A percentile compares a stretch with the other conserved stretches of the same genome.
Evolutionary conservation across 2,888 invertebrate genomes (phyloP).

Genomic region (Rhagium mordax): DNA sequence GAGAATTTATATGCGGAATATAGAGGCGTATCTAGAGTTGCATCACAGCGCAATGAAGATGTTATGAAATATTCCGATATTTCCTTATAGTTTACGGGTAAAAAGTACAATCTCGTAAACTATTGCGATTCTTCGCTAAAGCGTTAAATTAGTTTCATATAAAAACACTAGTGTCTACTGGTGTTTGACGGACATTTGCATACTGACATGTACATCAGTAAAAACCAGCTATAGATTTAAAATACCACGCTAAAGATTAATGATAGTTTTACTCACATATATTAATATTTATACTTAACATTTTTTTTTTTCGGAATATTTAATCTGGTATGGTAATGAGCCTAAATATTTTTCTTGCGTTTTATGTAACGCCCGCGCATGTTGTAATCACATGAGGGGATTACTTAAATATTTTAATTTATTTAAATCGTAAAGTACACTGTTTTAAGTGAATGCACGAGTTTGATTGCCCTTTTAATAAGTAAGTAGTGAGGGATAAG

Average conservation of each 20-base stretch:
- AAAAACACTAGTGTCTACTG: background rate
- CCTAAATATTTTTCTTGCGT: background rate
- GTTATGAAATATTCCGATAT: constrained; percentile 9
- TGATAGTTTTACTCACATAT: background rate
- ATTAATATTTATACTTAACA: background rate
- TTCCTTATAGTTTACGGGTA: background rate
- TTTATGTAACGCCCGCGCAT: too few species aligned
- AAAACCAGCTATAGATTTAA: background rate
- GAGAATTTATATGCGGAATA: background rate
- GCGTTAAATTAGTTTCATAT: constrained; percentile 6
- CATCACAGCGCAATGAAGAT: constrained; percentile 5
- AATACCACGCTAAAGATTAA: background rate
- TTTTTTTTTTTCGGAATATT: background rate
- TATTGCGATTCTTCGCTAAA: constrained; percentile 10
- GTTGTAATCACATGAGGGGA: background rate
- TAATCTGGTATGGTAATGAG: background rate
- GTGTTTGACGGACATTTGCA: background rate
- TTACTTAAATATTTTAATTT: background rate
- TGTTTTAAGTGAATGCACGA: background rate
- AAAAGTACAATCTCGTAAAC: background rate
- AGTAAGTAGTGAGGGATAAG: too few species aligned
- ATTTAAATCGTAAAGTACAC: background rate
- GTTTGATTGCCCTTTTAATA: too few species aligned
- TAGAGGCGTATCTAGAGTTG: constrained; percentile 6
- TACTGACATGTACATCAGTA: background rate